phyloP scores from a whole-genome alignment of 2,888 invertebrate genomes.

The Tetragnatha montana region DNA sequence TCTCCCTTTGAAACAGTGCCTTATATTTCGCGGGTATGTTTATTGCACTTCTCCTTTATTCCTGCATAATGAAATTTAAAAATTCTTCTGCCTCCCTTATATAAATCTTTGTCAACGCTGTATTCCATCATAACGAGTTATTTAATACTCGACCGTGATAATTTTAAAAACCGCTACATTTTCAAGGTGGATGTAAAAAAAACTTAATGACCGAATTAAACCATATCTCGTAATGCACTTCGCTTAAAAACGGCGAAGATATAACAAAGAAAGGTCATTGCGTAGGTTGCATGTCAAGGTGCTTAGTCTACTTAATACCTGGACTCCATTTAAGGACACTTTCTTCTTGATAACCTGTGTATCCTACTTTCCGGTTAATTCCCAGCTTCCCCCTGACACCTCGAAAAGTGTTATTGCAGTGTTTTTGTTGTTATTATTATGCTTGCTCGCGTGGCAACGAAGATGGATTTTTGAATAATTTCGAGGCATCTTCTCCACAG shows the following conservation, averaged over 20 bases:
- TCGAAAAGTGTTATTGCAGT: too few relatives aligned
- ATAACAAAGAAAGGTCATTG: constrained; percentile 38
- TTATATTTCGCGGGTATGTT: too few relatives aligned
- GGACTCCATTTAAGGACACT: constrained; percentile 33
- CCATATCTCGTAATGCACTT: not conserved
- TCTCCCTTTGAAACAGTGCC: too few relatives aligned
- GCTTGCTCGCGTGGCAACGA: not conserved
- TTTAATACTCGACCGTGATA: too few relatives aligned
- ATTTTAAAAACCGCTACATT: too few relatives aligned
- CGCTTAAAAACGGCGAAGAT: not conserved
- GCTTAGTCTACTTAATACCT: not conserved
- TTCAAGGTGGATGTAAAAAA: too few relatives aligned
- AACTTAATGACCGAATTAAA: constrained; percentile 4
- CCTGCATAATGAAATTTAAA: too few relatives aligned
- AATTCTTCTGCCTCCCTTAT: too few relatives aligned
- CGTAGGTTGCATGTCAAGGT: constrained; percentile 56
- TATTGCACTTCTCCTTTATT: too few relatives aligned
- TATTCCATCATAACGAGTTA: too few relatives aligned
- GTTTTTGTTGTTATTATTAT: not conserved
- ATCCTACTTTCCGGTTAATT: not conserved
- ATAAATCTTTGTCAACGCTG: too few relatives aligned
- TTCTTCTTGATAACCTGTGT: constrained; percentile 18
- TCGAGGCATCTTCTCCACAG: not conserved
- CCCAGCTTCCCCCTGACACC: too few relatives aligned
- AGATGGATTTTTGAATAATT: not conserved